Percentiles rank a stretch among this genome's conserved stretches.
Conservation (phyloP, 2,797 vertebrate species). For the Acanthiza pusilla region DNA sequence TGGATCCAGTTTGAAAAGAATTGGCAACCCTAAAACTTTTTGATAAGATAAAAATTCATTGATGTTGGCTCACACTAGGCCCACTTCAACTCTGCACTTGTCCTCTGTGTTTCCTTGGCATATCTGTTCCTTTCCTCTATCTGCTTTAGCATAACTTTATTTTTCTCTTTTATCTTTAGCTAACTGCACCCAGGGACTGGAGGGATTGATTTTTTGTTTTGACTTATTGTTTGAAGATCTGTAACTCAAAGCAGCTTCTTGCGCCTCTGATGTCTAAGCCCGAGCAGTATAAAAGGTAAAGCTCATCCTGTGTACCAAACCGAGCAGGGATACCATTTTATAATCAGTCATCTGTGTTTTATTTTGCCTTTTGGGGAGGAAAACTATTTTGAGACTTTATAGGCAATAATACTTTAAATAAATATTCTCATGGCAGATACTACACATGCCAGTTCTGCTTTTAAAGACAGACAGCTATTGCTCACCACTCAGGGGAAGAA, state of each 20-base stretch:
- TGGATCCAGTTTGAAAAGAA: slow-evolving; percentile 70
- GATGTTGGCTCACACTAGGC: slow-evolving; percentile 75
- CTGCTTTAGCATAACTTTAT: slow-evolving; percentile 81
- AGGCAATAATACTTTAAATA: slow-evolving; percentile 67
- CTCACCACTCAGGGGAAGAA: neutral
- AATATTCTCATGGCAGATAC: slow-evolving; percentile 37
- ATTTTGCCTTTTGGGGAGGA: slow-evolving; percentile 55
- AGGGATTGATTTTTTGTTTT: slow-evolving; percentile 94
- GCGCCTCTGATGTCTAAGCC: slow-evolving; percentile 90
- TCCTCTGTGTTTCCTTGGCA: slow-evolving; percentile 74
- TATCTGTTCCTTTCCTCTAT: slow-evolving; percentile 73
- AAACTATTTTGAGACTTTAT: slow-evolving; percentile 68
- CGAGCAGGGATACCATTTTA: slow-evolving; percentile 63
- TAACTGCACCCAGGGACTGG: slow-evolving; percentile 81
- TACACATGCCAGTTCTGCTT: neutral
- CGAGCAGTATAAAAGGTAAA: slow-evolving; percentile 90
- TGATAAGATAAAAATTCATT: slow-evolving; percentile 80
- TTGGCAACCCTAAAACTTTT: slow-evolving; percentile 76
- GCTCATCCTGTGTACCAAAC: slow-evolving; percentile 77
- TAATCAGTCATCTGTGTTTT: slow-evolving; percentile 75
- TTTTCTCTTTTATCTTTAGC: slow-evolving; percentile 90
- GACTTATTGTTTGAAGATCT: slow-evolving; percentile 96
- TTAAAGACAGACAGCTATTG: neutral
- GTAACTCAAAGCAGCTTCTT: slow-evolving; percentile 91
- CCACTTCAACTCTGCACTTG: slow-evolving; percentile 74